Evolutionary conservation across 2,888 invertebrate genomes (phyloP).

Genomic region (Diogma glabrata): DNA sequence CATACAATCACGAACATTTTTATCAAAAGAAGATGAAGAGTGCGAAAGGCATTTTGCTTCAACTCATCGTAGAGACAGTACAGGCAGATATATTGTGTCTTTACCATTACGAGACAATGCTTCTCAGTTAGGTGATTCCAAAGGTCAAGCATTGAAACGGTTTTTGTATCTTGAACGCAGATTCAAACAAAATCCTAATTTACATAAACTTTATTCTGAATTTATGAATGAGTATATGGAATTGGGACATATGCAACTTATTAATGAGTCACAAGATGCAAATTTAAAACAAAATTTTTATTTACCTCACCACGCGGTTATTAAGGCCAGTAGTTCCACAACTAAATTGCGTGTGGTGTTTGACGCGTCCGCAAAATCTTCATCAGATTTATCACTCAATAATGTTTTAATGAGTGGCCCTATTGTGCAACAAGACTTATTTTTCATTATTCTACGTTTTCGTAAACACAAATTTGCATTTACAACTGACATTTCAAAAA

Average conservation of each 20-base stretch:
- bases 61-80: neutral
- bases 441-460: too few species aligned
- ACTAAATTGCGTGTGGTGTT: neutral
- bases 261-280: neutral
- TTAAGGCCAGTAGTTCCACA: neutral
- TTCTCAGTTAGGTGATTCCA: neutral
- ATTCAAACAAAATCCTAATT: neutral
- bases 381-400: neutral
- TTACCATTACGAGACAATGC: neutral
- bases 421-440: too few species aligned
- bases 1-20: neutral
- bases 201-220: neutral
- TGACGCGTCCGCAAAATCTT: neutral
- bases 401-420: too few species aligned
- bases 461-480: too few species aligned
- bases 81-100: neutral
- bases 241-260: neutral
- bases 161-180: neutral
- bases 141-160: neutral
- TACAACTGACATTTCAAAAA: too few species aligned
- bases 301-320: neutral
- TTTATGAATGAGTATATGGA: neutral
- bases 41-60: neutral
- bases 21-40: neutral
- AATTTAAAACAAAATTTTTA: neutral